Base-by-base conservation (phyloP, 2,113 vertebrate species). In the Pterocles orientalis region DNA sequence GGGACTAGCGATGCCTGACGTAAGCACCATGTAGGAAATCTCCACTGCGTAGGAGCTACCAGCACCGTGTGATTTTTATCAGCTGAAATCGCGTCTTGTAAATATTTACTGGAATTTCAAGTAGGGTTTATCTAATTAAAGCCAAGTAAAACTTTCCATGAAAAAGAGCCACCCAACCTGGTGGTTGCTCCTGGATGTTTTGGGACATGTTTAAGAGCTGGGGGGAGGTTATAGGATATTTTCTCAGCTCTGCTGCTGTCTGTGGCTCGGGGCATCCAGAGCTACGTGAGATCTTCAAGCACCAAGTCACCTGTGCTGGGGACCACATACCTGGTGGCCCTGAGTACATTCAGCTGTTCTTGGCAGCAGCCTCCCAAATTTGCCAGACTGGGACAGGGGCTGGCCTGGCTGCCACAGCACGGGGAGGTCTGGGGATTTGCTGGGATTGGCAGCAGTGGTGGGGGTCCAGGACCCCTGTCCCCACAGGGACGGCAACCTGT, bases 101-200 rank as follows among this genome's bases (percentile, higher is more conserved):
- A 97, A 97, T 95, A 95, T 94, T 96, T 96, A 94, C 86, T 82
- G 91, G 83, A 91, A 92, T 94, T 95, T 57, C 81, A 65, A 94
- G 73, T 34, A 65, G 92, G 77, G 84, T 92, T 97, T 95, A 94
- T 94, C 83, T 95, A 86, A 76, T 84, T 95, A 92, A 94, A 91
- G 73, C 81, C 89, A 82, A 95, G 77, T 53, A 91, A 94, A 94
- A 91, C 51, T 92, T 95, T 75, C 77, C 91, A 29, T 69, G 81
- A 94, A 91, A 68, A 86, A n/a, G 61, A 87, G 36, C 65, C 0
- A 14, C 72, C 23, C 14, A 58, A 10, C 79, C 0, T 36, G 0
- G 34, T 1, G 2, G 6, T 56, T 95, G 61, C 64, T 4, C 3
- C 50, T 88, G 71, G 36, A 70, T 91, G 80, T 80, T 96, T 69